Conservation (phyloP, 1,140 invertebrate genomes). For the Notospermus geniculatus region DNA sequence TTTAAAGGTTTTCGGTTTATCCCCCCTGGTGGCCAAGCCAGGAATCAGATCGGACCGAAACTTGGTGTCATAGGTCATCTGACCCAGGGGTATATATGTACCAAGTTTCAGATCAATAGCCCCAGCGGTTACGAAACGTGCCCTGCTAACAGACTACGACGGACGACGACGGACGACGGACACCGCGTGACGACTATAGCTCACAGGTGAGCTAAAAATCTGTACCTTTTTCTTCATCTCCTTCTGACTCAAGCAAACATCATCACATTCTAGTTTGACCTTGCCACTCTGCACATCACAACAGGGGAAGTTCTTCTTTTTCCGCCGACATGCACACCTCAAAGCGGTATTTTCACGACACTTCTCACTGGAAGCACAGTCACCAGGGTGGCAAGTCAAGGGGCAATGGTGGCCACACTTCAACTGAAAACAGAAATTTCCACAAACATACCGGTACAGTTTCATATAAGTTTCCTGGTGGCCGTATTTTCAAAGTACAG, state of each 20-base stretch:
- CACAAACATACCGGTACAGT: too few relatives aligned
- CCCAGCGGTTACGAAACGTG: too few relatives aligned
- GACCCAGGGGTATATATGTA: too few relatives aligned
- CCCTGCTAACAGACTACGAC: too few relatives aligned
- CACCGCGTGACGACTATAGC: too few relatives aligned
- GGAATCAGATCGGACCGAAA: too few relatives aligned
- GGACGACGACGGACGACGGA: too few relatives aligned
- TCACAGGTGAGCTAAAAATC: too few relatives aligned
- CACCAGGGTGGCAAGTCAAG: slow-evolving; percentile 72
- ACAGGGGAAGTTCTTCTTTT: slow-evolving; percentile 76
- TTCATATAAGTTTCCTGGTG: background rate
- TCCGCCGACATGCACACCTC: slow-evolving; percentile 73
- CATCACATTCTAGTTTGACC: slow-evolving; percentile 48
- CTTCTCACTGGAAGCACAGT: slow-evolving; percentile 65
- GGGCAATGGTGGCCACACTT: slow-evolving; percentile 71
- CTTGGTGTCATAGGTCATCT: too few relatives aligned
- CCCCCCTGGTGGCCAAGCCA: too few relatives aligned
- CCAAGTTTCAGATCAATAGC: too few relatives aligned
- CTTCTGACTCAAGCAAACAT: slow-evolving; percentile 36
- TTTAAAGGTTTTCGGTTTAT: too few relatives aligned
- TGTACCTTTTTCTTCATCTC: slow-evolving; percentile 44
- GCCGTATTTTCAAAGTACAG: background rate
- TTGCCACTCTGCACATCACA: slow-evolving; percentile 30
- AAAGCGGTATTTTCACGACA: slow-evolving; percentile 80
- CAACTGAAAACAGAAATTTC: slow-evolving; percentile 57